Evolutionary conservation across 1,140 invertebrate species (phyloP).

Genomic region (Trichomalopsis sarcophagae): DNA sequence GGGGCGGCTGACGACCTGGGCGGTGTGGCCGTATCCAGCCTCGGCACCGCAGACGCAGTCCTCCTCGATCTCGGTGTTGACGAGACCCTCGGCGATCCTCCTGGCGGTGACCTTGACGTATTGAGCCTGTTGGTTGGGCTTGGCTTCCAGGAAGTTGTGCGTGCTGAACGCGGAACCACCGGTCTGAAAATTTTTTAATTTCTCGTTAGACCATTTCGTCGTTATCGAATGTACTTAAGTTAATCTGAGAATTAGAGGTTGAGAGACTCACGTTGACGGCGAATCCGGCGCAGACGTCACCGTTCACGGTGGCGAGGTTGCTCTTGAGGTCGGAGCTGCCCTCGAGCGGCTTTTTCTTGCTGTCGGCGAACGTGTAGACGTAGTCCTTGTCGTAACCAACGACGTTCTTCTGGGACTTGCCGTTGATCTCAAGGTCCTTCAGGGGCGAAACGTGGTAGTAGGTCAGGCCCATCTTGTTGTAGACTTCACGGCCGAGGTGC

Average conservation of each 20-base stretch:
- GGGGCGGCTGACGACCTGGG: constrained; percentile 59
- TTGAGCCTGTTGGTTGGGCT: constrained; percentile 76
- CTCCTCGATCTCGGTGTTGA: constrained; percentile 69
- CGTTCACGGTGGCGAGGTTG: constrained; percentile 72
- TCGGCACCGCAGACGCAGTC: constrained; percentile 75
- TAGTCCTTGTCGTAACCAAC: constrained; percentile 75
- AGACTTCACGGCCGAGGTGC: constrained; percentile 67
- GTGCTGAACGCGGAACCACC: constrained; percentile 77
- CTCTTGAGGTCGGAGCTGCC: constrained; percentile 72
- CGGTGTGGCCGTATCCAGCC: constrained; percentile 54
- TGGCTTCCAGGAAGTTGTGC: constrained; percentile 74
- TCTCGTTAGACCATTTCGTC: neutral
- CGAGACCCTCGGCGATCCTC: constrained; percentile 73
- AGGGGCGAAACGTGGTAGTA: constrained; percentile 71
- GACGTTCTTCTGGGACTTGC: constrained; percentile 73
- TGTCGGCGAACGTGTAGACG: constrained; percentile 77
- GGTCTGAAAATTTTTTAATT: constrained; percentile 68
- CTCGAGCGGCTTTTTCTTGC: constrained; percentile 76
- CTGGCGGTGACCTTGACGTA: constrained; percentile 75
- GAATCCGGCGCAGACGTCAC: constrained; percentile 77
- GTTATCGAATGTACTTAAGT: neutral
- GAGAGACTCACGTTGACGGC: constrained; percentile 69
- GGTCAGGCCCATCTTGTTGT: constrained; percentile 68
- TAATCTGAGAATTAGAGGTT: neutral
- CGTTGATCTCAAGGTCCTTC: constrained; percentile 66